These are phyloP conservation scores for Stenotaenia linearis DNA, from an alignment of 2,888 invertebrate species.

Conservation along the genomic window DNA sequence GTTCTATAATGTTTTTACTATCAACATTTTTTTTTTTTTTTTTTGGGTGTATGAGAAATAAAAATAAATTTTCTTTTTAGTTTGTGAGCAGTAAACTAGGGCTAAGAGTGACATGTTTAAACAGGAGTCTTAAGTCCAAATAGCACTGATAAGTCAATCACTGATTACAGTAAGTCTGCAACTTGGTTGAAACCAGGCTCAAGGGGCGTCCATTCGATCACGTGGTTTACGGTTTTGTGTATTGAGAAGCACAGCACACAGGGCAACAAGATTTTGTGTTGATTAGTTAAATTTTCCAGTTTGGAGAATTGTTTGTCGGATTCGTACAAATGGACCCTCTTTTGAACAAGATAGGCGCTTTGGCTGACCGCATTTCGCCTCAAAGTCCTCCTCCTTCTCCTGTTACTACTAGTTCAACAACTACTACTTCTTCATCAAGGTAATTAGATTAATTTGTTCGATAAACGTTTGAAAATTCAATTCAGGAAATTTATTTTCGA, in stretches of 20 bases:
- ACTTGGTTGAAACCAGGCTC: conserved; percentile 24
- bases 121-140: conserved; percentile 21
- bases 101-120: conserved; percentile 9
- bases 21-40: neutral
- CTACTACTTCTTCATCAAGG: neutral
- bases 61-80: neutral
- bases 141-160: conserved; percentile 26
- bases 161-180: neutral
- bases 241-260: neutral
- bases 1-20: neutral
- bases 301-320: neutral
- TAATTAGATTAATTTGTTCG: neutral
- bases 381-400: conserved; percentile 16
- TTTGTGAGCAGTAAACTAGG: neutral
- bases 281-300: conserved; percentile 17
- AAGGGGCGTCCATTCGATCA: conserved; percentile 19
- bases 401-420: neutral
- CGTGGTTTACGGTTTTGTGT: conserved; percentile 24
- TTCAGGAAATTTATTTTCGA: neutral
- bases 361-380: conserved; percentile 17
- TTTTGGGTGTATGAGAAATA: neutral
- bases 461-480: neutral
- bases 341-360: conserved; percentile 1
- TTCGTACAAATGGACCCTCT: neutral
- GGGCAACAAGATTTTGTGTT: neutral